A percentile compares a stretch with the other conserved stretches of the same genome.
Evolutionary conservation across 1,140 invertebrate genomes (phyloP).

Genomic region (Phortica variegata): DNA sequence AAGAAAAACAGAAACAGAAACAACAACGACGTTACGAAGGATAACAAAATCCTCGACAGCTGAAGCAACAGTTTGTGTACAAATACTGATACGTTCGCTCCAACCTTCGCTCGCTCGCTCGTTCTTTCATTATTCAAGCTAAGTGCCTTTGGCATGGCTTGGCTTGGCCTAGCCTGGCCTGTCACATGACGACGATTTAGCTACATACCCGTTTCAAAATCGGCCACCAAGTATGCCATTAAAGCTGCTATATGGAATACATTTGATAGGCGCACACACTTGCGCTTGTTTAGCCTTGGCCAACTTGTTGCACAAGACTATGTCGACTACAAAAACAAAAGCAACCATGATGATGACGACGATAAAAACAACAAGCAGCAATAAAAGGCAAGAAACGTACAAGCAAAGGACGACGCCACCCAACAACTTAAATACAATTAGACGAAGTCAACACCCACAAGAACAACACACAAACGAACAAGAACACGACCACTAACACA

Average conservation of each 20-base stretch:
- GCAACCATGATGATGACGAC: slow-evolving; percentile 11
- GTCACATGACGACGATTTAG: too few relatives aligned
- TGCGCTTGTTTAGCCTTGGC: slow-evolving; percentile 7
- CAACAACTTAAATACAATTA: slow-evolving; percentile 30
- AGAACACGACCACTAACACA: background rate
- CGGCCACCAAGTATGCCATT: too few relatives aligned
- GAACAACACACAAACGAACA: slow-evolving; percentile 6
- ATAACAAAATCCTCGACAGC: slow-evolving; percentile 5
- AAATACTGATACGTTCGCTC: too few relatives aligned
- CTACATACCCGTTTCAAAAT: too few relatives aligned
- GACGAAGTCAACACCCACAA: slow-evolving; percentile 10
- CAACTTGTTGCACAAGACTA: slow-evolving; percentile 24
- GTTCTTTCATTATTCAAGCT: too few relatives aligned
- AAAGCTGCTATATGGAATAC: too few relatives aligned
- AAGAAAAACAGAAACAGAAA: background rate
- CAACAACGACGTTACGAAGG: background rate
- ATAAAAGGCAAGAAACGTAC: background rate
- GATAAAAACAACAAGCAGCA: slow-evolving; percentile 6
- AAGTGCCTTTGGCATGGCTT: too few relatives aligned
- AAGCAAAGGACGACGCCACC: background rate
- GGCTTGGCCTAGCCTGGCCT: too few relatives aligned
- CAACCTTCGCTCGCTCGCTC: too few relatives aligned
- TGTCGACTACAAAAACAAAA: slow-evolving; percentile 12
- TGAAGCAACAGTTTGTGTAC: slow-evolving; percentile 26
- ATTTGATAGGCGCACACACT: slow-evolving; percentile 10